Evolutionary conservation across 2,888 invertebrate species (phyloP).

Genomic region (Melinopterus prodromus): DNA sequence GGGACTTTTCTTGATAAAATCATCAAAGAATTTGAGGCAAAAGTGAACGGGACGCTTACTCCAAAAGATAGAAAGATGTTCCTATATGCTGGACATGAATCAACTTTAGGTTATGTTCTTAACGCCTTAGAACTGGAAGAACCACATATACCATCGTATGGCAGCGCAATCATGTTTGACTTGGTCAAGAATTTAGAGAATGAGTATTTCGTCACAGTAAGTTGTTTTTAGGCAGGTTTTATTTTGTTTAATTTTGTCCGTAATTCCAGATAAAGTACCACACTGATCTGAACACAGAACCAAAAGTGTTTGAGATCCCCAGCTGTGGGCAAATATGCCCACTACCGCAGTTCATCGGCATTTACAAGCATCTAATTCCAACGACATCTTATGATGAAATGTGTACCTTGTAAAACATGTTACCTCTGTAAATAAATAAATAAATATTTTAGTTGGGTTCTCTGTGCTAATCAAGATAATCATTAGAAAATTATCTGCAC

Average conservation of each 20-base stretch:
- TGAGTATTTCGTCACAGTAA: constrained; percentile 46
- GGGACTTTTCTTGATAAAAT: constrained; percentile 56
- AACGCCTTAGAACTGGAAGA: constrained; percentile 46
- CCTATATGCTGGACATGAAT: constrained; percentile 55
- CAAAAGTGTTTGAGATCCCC: constrained; percentile 44
- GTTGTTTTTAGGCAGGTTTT: background rate
- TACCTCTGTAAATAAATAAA: background rate
- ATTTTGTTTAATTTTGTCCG: background rate
- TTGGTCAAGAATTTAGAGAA: constrained; percentile 47
- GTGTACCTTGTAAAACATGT: constrained; percentile 27
- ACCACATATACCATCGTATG: constrained; percentile 52
- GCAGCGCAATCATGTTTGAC: constrained; percentile 52
- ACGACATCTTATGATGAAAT: constrained; percentile 34
- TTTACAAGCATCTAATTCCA: constrained; percentile 38
- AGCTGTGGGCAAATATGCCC: constrained; percentile 49
- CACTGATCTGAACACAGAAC: constrained; percentile 41
- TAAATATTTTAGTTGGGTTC: no score
- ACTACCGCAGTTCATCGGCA: constrained; percentile 39
- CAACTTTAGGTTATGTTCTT: constrained; percentile 51
- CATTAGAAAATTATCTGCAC: background rate
- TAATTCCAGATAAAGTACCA: constrained; percentile 48
- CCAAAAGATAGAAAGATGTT: constrained; percentile 50
- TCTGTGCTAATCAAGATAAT: background rate
- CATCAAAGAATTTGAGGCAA: constrained; percentile 48
- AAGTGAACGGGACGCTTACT: constrained; percentile 44